A percentile compares a stretch with the other conserved stretches of the same genome.
phyloP scores from a whole-genome alignment of 2,888 invertebrate species.

The Stenotaenia linearis region DNA sequence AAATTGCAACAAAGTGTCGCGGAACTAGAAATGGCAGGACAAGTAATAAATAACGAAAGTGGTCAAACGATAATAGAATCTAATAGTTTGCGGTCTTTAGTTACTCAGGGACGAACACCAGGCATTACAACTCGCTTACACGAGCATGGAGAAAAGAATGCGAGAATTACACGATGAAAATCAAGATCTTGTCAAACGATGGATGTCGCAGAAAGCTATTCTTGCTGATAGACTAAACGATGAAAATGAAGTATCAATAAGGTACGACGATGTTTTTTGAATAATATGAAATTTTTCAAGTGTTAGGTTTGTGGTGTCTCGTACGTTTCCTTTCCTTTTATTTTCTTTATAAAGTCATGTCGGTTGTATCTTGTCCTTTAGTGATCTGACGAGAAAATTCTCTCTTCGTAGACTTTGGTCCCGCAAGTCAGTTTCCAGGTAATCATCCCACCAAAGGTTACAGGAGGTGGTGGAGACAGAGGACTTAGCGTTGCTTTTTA shows the following conservation, averaged over 20 bases:
- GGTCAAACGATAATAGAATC: not conserved
- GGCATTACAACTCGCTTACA: slow-evolving; percentile 84
- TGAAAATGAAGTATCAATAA: slow-evolving; percentile 88
- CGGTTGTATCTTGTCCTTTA: not conserved
- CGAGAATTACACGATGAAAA: slow-evolving; percentile 75
- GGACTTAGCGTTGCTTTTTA: not conserved
- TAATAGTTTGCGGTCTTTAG: slow-evolving; percentile 47
- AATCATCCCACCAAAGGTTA: too few species aligned
- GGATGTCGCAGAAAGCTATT: slow-evolving; percentile 85
- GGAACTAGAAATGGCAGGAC: slow-evolving; percentile 69
- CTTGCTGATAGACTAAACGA: slow-evolving; percentile 95
- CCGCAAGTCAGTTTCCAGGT: slow-evolving; percentile 1
- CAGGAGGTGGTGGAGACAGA: not conserved
- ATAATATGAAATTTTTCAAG: not conserved
- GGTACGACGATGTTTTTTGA: slow-evolving; percentile 62
- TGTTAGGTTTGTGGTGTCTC: not conserved
- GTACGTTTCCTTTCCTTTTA: not conserved
- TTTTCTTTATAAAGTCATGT: not conserved
- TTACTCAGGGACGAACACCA: slow-evolving; percentile 89
- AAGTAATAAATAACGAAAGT: not conserved
- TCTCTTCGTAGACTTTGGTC: slow-evolving; percentile 3
- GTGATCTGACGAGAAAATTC: slow-evolving; percentile 9
- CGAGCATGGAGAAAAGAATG: slow-evolving; percentile 81
- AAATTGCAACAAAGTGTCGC: slow-evolving; percentile 41
- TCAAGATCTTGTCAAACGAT: slow-evolving; percentile 71